These are phyloP conservation scores for Pipistrellus pipistrellus DNA, from an alignment of 2,797 vertebrate species.

Conservation along the genomic window DNA sequence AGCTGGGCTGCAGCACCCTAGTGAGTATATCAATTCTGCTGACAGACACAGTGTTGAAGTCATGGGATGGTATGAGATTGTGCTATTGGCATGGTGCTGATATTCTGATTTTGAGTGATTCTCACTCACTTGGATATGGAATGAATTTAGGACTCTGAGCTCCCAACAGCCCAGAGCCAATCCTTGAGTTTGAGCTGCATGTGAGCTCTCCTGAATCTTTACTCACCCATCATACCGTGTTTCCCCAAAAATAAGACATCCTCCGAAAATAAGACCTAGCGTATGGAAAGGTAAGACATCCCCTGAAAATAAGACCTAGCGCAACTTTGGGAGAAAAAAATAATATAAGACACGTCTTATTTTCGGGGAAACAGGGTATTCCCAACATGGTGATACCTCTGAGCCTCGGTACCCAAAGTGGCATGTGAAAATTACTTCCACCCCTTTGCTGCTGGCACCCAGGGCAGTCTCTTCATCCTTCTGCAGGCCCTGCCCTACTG, in stretches of 20 bases:
- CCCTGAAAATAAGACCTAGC: too few species aligned
- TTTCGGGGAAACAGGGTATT: too few species aligned
- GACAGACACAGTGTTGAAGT: background rate
- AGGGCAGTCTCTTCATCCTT: too few species aligned
- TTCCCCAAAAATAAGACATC: too few species aligned
- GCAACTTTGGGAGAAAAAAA: too few species aligned
- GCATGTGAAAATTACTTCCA: background rate
- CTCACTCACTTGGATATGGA: background rate
- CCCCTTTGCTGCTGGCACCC: background rate
- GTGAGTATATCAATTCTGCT: background rate
- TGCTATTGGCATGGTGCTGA: background rate
- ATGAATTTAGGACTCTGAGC: background rate
- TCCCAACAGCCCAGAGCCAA: background rate
- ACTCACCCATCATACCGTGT: accelerated
- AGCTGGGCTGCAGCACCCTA: background rate
- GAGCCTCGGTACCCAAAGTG: background rate
- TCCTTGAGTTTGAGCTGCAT: background rate
- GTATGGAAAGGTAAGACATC: too few species aligned
- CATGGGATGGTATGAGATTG: background rate
- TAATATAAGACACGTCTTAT: too few species aligned
- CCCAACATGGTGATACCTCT: background rate
- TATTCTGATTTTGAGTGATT: background rate
- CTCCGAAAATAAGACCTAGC: too few species aligned
- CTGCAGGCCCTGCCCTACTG: background rate
- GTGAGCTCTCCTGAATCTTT: background rate